phyloP scores from a whole-genome alignment of 2,113 vertebrate species.

The Sceloporus tristichus region DNA sequence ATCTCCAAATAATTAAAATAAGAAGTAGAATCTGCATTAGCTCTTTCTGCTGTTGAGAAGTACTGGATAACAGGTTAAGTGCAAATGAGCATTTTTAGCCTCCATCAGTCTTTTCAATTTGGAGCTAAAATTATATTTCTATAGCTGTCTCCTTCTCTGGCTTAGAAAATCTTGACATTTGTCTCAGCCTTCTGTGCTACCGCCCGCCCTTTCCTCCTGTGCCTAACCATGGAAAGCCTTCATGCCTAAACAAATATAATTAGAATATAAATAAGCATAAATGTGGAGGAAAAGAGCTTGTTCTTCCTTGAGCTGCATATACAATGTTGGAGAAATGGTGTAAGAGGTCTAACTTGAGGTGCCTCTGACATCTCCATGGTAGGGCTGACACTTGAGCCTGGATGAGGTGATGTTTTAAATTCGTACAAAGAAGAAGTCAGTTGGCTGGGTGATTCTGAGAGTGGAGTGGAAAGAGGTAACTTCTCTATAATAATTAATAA shows the following conservation, averaged over 20 bases:
- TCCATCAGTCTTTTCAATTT: slow-evolving; percentile 54
- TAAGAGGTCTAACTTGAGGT: not conserved
- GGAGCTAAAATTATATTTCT: slow-evolving; percentile 58
- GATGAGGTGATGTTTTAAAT: not conserved
- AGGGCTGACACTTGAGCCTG: no score
- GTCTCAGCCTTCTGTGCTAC: slow-evolving; percentile 36
- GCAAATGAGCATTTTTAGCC: slow-evolving; percentile 61
- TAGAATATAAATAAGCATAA: slow-evolving; percentile 51
- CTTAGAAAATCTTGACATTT: slow-evolving; percentile 64
- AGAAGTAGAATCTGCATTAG: slow-evolving; percentile 46
- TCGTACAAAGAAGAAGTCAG: not conserved
- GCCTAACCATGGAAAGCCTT: slow-evolving; percentile 24
- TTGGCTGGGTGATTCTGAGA: no score
- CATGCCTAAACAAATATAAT: slow-evolving; percentile 42
- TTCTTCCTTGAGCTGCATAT: slow-evolving; percentile 26
- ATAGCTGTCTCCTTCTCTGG: slow-evolving; percentile 44
- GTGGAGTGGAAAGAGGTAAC: not conserved
- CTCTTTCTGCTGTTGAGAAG: slow-evolving; percentile 52
- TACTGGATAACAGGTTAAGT: slow-evolving; percentile 57
- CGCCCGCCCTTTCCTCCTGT: not conserved
- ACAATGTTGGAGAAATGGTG: not conserved
- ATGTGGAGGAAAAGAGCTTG: slow-evolving; percentile 42
- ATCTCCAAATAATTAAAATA: slow-evolving; percentile 64
- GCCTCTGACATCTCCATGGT: not conserved
- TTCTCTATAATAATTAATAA: not conserved